phyloP scores from a whole-genome alignment of 2,113 vertebrate species.

The Ahaetulla prasina region DNA sequence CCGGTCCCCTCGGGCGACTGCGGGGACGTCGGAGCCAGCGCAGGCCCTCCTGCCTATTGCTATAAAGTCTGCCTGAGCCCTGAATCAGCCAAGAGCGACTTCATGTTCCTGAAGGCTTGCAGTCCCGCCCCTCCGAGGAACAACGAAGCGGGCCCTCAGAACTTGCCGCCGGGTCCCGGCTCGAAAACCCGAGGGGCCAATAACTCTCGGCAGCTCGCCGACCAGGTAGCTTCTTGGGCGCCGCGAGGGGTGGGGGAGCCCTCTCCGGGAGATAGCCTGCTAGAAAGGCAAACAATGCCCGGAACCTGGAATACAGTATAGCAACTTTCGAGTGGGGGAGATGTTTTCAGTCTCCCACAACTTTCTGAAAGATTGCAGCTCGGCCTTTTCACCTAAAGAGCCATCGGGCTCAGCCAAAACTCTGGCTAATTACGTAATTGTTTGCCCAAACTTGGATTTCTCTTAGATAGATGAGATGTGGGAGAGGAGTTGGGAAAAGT shows the following conservation, averaged over 20 bases:
- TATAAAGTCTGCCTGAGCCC: constrained; percentile 88
- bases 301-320: neutral
- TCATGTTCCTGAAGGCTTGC: constrained; percentile 91
- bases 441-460: neutral
- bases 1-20: constrained; percentile 75
- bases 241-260: neutral
- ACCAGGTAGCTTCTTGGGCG: constrained; percentile 67
- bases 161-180: constrained; percentile 53
- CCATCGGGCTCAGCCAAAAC: neutral
- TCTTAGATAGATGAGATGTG: constrained; percentile 15
- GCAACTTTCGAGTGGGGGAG: neutral
- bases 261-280: neutral
- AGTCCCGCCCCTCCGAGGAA: constrained; percentile 75
- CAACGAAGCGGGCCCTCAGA: constrained; percentile 77
- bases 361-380: constrained; percentile 17
- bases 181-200: constrained; percentile 67
- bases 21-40: constrained; percentile 66
- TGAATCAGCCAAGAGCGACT: constrained; percentile 88
- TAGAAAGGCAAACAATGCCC: no score
- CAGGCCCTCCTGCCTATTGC: constrained; percentile 81
- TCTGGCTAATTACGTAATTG: constrained; percentile 20
- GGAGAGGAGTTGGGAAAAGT: neutral
- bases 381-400: constrained; percentile 28
- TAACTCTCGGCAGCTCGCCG: constrained; percentile 76
- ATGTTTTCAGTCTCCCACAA: neutral